Evolutionary conservation across 2,888 invertebrate genomes (phyloP), one percentile per base, ranked within the genome.

Genomic region (Toxonevra muliebris): DNA sequence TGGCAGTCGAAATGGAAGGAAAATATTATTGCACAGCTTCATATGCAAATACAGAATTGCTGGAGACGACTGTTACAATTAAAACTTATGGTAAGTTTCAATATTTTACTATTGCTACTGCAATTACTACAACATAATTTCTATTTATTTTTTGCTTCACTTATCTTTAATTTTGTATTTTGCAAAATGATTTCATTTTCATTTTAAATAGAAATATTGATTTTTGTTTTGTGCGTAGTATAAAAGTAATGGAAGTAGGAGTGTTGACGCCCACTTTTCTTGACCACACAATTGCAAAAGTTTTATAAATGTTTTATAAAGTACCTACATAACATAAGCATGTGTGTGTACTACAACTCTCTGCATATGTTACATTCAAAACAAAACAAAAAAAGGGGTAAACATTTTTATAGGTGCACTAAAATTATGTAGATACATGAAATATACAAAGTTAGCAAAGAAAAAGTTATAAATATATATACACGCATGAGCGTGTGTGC

Each of bases 1-100:
- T 95, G 75, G 88, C 90, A 52, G 90, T 91, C 73, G 88, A 91
- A 66, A 92, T 95, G 87, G 92, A 90, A 48, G 95, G 95, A 68
- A 89, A 87, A 76, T 96, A 95, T 86, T 92, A 90, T 70, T 96
- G 96, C 81, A 88, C 89, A 41, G 94, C 93, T n/a, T 90, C 88
- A 69, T 95, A 94, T 85, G 92, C 93, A 69, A 88, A 87, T 75
- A 90, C 91, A 67, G 88, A 91, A 79, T 86, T 87, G 43, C 85
- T 94, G 62, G 87, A 86, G 75, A 90, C 90, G 66, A 88, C 88
- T 70, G 92, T 94, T 54, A 86, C 87, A 76, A 89, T 94, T 77
- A 90, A 90, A 77, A 92, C 93, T 69, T 92, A 91, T 80, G 87
- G 91, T 91, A 85, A 88, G 88, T 87, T 61, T 50, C 48, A 17